These are phyloP conservation scores for Cyclophora punctaria DNA, from an alignment of 2,888 invertebrate species.

Conservation along the genomic window DNA sequence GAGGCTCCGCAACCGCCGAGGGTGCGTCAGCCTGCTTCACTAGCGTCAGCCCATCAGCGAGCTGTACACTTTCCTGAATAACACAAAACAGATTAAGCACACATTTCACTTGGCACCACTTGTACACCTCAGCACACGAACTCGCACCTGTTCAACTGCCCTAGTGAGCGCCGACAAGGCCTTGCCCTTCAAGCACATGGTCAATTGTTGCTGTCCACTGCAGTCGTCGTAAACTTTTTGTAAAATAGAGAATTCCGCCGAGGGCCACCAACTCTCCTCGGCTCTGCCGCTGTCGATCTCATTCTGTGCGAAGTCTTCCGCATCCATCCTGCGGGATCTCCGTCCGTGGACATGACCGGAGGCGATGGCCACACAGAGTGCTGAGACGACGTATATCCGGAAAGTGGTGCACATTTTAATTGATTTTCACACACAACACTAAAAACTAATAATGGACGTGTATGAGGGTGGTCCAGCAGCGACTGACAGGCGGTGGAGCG, in stretches of 20 bases:
- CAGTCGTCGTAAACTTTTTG: slow-evolving; percentile 79
- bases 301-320: slow-evolving; percentile 57
- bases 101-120: slow-evolving; percentile 29
- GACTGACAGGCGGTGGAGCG: slow-evolving; percentile 60
- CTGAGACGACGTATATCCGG: slow-evolving; percentile 63
- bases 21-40: slow-evolving; percentile 75
- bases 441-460: slow-evolving; percentile 53
- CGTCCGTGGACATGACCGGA: slow-evolving; percentile 62
- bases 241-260: slow-evolving; percentile 75
- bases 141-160: slow-evolving; percentile 74
- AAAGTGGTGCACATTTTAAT: slow-evolving; percentile 61
- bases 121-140: slow-evolving; percentile 16
- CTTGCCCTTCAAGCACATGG: slow-evolving; percentile 77
- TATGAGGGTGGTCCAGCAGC: slow-evolving; percentile 61
- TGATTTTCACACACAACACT: slow-evolving; percentile 55
- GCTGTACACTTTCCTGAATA: slow-evolving; percentile 75
- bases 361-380: slow-evolving; percentile 57
- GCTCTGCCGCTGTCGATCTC: slow-evolving; percentile 70
- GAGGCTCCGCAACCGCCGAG: slow-evolving; percentile 71
- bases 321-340: slow-evolving; percentile 62
- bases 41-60: slow-evolving; percentile 75
- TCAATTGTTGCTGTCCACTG: slow-evolving; percentile 75
- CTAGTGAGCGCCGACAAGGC: slow-evolving; percentile 74
- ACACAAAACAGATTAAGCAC: slow-evolving; percentile 44
- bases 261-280: slow-evolving; percentile 70